These are phyloP conservation scores for Cetoscarus ocellatus DNA, from an alignment of 2,797 vertebrate species.

Conservation along the genomic window DNA sequence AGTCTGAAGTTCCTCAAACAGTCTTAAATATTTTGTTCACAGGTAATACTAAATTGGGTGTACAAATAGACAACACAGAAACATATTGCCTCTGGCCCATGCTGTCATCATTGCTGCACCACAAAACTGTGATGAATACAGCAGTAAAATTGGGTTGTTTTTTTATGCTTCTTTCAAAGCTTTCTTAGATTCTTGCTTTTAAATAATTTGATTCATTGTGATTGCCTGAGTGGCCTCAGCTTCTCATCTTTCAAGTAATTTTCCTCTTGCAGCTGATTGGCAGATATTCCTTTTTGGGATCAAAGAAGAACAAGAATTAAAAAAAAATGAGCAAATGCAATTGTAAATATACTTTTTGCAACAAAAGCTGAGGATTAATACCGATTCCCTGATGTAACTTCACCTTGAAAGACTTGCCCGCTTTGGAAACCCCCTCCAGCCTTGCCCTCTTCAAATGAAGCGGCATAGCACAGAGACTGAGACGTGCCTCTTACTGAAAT, in stretches of 20 bases:
- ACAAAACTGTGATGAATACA: neutral
- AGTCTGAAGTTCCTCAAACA: too few relatives aligned
- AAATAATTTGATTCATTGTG: constrained; percentile 25
- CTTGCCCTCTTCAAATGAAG: constrained; percentile 58
- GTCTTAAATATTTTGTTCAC: too few relatives aligned
- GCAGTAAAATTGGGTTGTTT: constrained; percentile 8
- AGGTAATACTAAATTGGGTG: too few relatives aligned
- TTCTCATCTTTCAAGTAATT: constrained; percentile 16
- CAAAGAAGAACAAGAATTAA: neutral
- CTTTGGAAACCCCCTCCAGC: constrained; percentile 62
- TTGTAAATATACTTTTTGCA: neutral
- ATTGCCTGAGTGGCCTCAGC: constrained; percentile 3
- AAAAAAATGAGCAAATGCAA: neutral
- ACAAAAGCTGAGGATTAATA: constrained; percentile 28
- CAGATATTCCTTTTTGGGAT: constrained; percentile 19
- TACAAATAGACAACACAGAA: too few relatives aligned
- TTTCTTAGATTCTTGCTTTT: constrained; percentile 21
- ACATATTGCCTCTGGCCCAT: too few relatives aligned
- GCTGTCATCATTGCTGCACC: too few relatives aligned
- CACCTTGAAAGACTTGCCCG: constrained; percentile 35
- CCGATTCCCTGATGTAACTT: constrained; percentile 33
- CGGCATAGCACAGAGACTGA: constrained; percentile 26
- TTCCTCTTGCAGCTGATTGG: constrained; percentile 11
- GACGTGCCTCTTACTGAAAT: constrained; percentile 36
- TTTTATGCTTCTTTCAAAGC: constrained; percentile 24